Percentiles rank a stretch among this genome's conserved stretches.
phyloP scores from a whole-genome alignment of 1,140 invertebrate genomes.

The Drosophila ananassae region DNA sequence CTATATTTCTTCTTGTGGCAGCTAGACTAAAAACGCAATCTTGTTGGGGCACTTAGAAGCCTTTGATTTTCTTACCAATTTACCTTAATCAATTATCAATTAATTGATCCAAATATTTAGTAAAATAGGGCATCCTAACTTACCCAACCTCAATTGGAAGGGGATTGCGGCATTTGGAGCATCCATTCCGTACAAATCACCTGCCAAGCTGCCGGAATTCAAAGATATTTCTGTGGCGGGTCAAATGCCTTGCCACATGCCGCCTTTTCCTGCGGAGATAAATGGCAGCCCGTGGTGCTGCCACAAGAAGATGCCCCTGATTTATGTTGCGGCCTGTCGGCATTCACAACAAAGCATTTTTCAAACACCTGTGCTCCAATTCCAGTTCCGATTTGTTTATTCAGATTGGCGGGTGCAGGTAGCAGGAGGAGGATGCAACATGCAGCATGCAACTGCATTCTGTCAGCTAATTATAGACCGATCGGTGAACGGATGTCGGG shows the following conservation, averaged over 20 bases:
- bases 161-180: conserved; percentile 7
- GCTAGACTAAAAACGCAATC: neutral
- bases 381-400: conserved; percentile 56
- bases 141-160: conserved; percentile 37
- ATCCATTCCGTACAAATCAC: conserved; percentile 26
- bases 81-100: neutral
- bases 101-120: neutral
- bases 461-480: conserved; percentile 34
- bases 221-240: conserved; percentile 2
- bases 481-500: conserved; percentile 35
- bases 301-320: conserved; percentile 34
- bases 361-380: conserved; percentile 72
- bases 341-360: conserved; percentile 47
- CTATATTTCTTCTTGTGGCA: neutral
- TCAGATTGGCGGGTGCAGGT: conserved; percentile 37
- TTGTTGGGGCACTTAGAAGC: neutral
- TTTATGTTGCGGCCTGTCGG: conserved; percentile 46
- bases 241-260: conserved; percentile 4
- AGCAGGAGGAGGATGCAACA: conserved; percentile 7
- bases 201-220: conserved; percentile 33
- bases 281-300: conserved; percentile 13
- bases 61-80: neutral
- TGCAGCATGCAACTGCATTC: conserved; percentile 11
- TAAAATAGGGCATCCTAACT: conserved; percentile 16
- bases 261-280: conserved; percentile 17